Evolutionary conservation across 1,140 invertebrate genomes (phyloP), one percentile per base, ranked within the genome.

Genomic region (Ericerus pela): DNA sequence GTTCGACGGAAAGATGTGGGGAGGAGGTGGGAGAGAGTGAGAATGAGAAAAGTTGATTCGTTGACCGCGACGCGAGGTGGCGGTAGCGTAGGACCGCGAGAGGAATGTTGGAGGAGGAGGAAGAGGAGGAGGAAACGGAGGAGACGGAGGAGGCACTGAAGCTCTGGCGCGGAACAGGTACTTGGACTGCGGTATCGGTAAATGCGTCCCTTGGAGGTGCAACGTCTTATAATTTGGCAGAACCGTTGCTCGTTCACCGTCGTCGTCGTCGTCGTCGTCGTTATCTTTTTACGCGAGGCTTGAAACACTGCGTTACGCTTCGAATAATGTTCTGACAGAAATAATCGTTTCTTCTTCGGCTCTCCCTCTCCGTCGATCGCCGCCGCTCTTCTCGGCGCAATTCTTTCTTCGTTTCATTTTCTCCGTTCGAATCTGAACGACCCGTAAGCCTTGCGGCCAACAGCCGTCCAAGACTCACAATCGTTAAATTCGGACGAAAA

Each of bases 121-220:
- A 57, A 43, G 30, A 29, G 53, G 56, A 59, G 59, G 43, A 60
- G 62, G 63, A 27, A 53, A 27, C 10, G n/a, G 24, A n/a, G 16
- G 51, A 53, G 20, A 22, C 20, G 28, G 54, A 55, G 54, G 26
- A 20, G n/a, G 54, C 18, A 24, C 10, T n/a, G 37, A 51, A 28
- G 26, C 10, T 18, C 5, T 12, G 54, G 29, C 36, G 16, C 8
- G 36, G 18, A 43, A 10, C 38, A 28, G 8, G 20, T 53, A 53
- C 28, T 22, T 53, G 6, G n/a, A n/a, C n/a, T n/a, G n/a, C n/a
- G n/a, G n/a, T n/a, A n/a, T n/a, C n/a, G n/a, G 26, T 20, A 43
- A 43, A 14, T 43, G 41, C 33, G 33, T 24, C 18, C 41, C 18
- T n/a, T n/a, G 8, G 20, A 6, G 33, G 52, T 54, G 52, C 52